A percentile compares a stretch with the other conserved stretches of the same genome.
Conservation (phyloP, 2,888 invertebrate genomes). For the Cerceris ruficornis region DNA sequence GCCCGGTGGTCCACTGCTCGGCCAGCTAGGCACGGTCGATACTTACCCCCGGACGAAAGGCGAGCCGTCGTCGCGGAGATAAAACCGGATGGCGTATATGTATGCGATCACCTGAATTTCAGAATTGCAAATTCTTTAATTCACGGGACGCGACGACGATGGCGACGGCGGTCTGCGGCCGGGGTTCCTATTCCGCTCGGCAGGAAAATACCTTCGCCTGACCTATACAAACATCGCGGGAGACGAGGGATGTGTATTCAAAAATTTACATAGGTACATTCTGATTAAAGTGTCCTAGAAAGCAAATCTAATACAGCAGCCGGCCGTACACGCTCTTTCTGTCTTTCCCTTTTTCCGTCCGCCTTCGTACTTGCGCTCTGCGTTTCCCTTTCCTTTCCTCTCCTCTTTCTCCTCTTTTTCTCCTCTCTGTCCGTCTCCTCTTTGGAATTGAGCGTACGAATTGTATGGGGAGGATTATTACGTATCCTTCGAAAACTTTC, state of each 20-base stretch:
- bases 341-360: not conserved
- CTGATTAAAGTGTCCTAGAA: constrained; percentile 82
- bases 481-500: constrained; percentile 63
- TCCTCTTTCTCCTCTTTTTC: constrained; percentile 1
- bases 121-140: constrained; percentile 82
- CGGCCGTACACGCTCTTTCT: constrained; percentile 45
- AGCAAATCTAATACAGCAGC: constrained; percentile 80
- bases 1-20: constrained; percentile 20
- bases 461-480: constrained; percentile 61
- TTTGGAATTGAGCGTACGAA: constrained; percentile 9
- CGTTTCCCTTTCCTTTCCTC: constrained; percentile 2
- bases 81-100: constrained; percentile 64
- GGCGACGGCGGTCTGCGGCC: constrained; percentile 40
- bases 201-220: constrained; percentile 80
- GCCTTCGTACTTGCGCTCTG: constrained; percentile 10
- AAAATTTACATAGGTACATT: constrained; percentile 82
- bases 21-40: constrained; percentile 56
- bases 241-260: constrained; percentile 80
- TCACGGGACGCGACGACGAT: constrained; percentile 72
- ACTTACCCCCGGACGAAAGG: constrained; percentile 54
- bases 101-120: constrained; percentile 77
- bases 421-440: constrained; percentile 15
- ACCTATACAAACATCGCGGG: constrained; percentile 81
- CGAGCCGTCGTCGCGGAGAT: constrained; percentile 54
- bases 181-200: constrained; percentile 60